Percentiles rank a stretch among this genome's conserved stretches.
phyloP scores from a whole-genome alignment of 1,140 invertebrate genomes.

The Polypedilum pembai region DNA sequence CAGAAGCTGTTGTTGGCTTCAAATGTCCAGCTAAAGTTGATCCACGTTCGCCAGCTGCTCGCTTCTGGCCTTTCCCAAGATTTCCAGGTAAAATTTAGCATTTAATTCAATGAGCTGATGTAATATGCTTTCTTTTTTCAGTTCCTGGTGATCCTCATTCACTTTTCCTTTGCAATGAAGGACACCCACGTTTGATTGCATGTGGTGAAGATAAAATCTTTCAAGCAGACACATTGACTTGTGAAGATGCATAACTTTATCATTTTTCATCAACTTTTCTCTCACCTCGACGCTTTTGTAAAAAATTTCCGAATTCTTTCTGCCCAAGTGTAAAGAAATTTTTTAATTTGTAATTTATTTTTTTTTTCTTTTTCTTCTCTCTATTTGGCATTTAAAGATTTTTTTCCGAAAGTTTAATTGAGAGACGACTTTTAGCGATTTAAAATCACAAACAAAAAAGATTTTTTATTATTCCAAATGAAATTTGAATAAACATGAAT shows the following conservation, averaged over 20 bases:
- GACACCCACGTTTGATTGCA: slow-evolving; percentile 71
- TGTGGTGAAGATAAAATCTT: slow-evolving; percentile 82
- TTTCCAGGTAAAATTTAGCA: slow-evolving; percentile 50
- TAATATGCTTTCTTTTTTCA: neutral
- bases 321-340: neutral
- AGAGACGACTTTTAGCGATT: too few species aligned
- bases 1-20: slow-evolving; percentile 76
- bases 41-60: slow-evolving; percentile 64
- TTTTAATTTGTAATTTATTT: too few species aligned
- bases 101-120: neutral
- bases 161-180: slow-evolving; percentile 81
- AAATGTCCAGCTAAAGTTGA: slow-evolving; percentile 76
- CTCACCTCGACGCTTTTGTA: neutral
- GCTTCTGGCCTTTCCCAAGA: slow-evolving; percentile 85
- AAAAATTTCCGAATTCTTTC: slow-evolving; percentile 18
- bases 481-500: too few species aligned
- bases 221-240: slow-evolving; percentile 71
- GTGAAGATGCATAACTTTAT: slow-evolving; percentile 53
- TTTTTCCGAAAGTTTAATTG: too few species aligned
- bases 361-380: too few species aligned
- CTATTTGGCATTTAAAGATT: too few species aligned
- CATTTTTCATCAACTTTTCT: neutral
- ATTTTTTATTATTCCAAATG: too few species aligned
- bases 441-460: too few species aligned
- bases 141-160: slow-evolving; percentile 74